These are phyloP conservation scores for Oscheius sp. DNA, from an alignment of 2,888 invertebrate species.

Conservation along the genomic window DNA sequence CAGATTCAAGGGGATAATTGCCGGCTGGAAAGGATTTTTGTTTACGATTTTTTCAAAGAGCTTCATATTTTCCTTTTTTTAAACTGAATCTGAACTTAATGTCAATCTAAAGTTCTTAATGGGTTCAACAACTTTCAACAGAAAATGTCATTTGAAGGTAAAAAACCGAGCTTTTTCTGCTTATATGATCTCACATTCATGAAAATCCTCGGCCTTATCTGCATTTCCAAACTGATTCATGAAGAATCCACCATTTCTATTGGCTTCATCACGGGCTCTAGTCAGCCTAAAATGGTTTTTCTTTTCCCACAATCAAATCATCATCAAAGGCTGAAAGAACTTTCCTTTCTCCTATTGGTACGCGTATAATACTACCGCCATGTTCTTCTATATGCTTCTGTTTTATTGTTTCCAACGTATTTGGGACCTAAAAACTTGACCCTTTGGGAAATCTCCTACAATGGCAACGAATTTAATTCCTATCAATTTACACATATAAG, in stretches of 20 bases:
- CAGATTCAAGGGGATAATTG: slow-evolving; percentile 36
- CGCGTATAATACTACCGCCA: slow-evolving; percentile 35
- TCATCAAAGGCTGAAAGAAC: neutral
- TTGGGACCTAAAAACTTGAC: slow-evolving; percentile 35
- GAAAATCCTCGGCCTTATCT: slow-evolving; percentile 59
- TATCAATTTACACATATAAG: slow-evolving; percentile 56
- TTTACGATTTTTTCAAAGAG: neutral
- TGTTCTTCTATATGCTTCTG: slow-evolving; percentile 36
- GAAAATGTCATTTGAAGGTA: neutral
- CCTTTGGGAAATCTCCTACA: slow-evolving; percentile 30
- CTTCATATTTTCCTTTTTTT: too few species aligned
- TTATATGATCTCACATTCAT: slow-evolving; percentile 46
- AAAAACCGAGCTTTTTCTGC: neutral
- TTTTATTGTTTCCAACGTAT: slow-evolving; percentile 43
- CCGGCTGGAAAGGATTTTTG: slow-evolving; percentile 38
- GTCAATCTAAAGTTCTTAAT: too few species aligned
- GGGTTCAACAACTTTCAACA: too few species aligned
- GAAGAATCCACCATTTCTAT: slow-evolving; percentile 47
- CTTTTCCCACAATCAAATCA: neutral
- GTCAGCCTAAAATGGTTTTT: slow-evolving; percentile 23
- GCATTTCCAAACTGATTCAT: slow-evolving; percentile 65
- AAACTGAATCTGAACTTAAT: too few species aligned
- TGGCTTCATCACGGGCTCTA: slow-evolving; percentile 36
- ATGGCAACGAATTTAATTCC: slow-evolving; percentile 57
- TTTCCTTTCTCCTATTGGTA: slow-evolving; percentile 39